phyloP scores from a whole-genome alignment of 2,888 invertebrate genomes.

The Troides helena region DNA sequence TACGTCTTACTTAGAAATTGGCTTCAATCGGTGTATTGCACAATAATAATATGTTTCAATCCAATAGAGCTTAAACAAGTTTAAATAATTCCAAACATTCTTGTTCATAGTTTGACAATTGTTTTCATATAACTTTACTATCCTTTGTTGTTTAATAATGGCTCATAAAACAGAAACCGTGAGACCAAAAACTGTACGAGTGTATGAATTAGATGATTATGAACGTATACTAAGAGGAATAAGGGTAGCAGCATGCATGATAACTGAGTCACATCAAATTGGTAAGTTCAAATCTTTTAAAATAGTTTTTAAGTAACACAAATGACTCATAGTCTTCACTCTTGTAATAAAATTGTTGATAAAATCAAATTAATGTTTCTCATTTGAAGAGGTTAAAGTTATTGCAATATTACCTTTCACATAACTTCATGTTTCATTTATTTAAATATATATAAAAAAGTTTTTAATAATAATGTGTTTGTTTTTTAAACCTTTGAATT shows the following conservation, averaged over 20 bases:
- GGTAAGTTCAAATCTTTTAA: slow-evolving; percentile 54
- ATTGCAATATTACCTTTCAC: no score
- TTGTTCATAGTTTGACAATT: neutral
- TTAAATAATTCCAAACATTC: neutral
- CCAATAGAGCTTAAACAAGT: neutral
- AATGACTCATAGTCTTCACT: no score
- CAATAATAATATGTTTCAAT: slow-evolving; percentile 4
- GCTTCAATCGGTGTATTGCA: slow-evolving; percentile 1
- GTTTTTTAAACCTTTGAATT: no score
- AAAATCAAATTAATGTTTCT: no score
- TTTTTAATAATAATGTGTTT: no score
- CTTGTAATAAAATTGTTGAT: no score
- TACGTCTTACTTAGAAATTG: neutral
- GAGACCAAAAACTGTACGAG: slow-evolving; percentile 65
- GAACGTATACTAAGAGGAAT: slow-evolving; percentile 74
- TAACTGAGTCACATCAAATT: slow-evolving; percentile 72
- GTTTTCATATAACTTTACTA: neutral
- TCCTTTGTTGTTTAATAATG: slow-evolving; percentile 43
- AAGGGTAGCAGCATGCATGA: slow-evolving; percentile 81
- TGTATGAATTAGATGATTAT: slow-evolving; percentile 76
- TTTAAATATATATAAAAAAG: no score
- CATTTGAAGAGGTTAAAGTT: no score
- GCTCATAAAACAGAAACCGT: slow-evolving; percentile 52
- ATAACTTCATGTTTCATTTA: no score
- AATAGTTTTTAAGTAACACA: no score